Evolutionary conservation across 2,888 invertebrate species (phyloP), one percentile per base, ranked within the genome.

Genomic region (Latrodectus elegans): DNA sequence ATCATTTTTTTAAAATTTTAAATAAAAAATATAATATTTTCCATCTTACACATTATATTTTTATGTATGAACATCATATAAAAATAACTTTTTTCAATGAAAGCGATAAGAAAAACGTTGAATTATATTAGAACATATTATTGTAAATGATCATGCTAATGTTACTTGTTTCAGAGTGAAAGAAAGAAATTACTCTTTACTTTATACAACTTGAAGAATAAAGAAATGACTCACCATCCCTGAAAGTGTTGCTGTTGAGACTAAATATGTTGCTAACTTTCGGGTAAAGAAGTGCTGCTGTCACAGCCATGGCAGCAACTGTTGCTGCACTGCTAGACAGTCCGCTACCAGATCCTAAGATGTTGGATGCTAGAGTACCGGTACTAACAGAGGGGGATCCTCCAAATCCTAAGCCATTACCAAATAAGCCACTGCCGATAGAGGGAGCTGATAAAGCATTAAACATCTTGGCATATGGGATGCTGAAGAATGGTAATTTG

Each of bases 401-500:
- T 4, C 67, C 38, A 8, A 53, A 51, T 1, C 71, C 76, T 9
- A 64, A 73, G n/a, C 52, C 51, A 65, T 64, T 60, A 1, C 52
- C 52, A 38, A 53, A 52, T 1, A 79, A n/a, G 4, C 75, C 72
- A 11, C 72, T 75, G 6, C 81, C 76, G 3, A 75, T 6, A 0
- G 79, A 81, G 0, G 88, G 88, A 0, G 83, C 72, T 15, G 78
- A 11, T 38, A 88, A 53, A 8, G 76, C 83, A 11, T 64, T 65
- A 67, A 88, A 80, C 75, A 88, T 79, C 64, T 88, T 84, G 12
- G 80, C 84, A 15, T 84, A 84, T 4, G 88, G 88, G 11, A 88
- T 76, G 49, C 80, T 84, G 88, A 88, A 88, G 88, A 88, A 88
- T 8, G 88, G 88, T 8, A 88, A 52, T n/a, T 88, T 88, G 76